Base-by-base conservation (phyloP, 2,888 invertebrate species). In the Tortricodes alternella region DNA sequence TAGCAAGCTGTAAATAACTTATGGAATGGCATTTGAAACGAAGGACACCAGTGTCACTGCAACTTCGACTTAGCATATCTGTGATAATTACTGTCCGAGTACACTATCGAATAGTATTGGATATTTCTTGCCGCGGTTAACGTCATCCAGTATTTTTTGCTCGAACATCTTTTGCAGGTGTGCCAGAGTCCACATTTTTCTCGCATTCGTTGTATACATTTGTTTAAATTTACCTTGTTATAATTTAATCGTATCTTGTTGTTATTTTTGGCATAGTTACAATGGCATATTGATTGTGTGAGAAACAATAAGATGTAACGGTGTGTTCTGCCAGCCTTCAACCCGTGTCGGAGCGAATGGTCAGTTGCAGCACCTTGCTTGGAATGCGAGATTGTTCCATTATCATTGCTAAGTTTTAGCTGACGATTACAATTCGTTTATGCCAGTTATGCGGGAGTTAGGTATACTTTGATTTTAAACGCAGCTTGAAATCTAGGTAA, bases 351-450 rank as follows among this genome's bases (percentile, higher is more conserved):
- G 61, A 66, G 74, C 66, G 71, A 79, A 66, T 68, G 78, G 74
- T 68, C 69, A 68, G 66, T 64, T 8, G 34, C 19, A 64, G 63
- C 59, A 64, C 66, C 53, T 59, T 68, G 60, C 61, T 8, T n/a
- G 78, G 80, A 78, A 85, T 84, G 76, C 69, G 60, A 76, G 73
- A 77, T 74, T 70, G 68, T 65, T 66, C 64, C 57, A 73, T 76
- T 76, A 77, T 71, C 64, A 66, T 60, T 43, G 55, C 49, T 53
- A 62, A 60, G 60, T 63, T 64, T 68, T 71, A 70, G 66, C 66
- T 68, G 58, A 60, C 51, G 64, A 74, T 75, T 71, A 71, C 65
- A 62, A 66, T 70, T 62, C 43, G 61, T 62, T 64, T 61, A 53
- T 56, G 62, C 43, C 58, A 43, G 48, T 53, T 62, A 53, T 60